Percentiles rank a stretch among this genome's conserved stretches.
Evolutionary conservation across 2,113 vertebrate genomes (phyloP).

Genomic region (Argyrosomus japonicus): DNA sequence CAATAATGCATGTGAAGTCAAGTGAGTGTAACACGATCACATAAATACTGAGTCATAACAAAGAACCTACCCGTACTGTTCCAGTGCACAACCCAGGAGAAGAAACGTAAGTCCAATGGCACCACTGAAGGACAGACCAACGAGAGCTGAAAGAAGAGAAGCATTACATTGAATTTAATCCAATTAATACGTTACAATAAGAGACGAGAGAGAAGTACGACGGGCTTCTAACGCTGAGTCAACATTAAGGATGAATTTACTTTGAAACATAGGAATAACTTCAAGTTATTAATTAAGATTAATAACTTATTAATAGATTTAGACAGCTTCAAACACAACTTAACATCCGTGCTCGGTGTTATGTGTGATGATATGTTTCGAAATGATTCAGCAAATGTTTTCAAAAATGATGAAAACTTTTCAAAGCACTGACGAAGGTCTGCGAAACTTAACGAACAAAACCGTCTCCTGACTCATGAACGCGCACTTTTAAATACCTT

Average conservation of each 20-base stretch:
- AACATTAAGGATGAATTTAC: neutral
- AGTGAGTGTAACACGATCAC: too few relatives aligned
- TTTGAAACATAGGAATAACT: neutral
- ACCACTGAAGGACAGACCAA: conserved; percentile 94
- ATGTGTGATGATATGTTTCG: neutral
- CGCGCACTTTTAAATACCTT: conserved; percentile 71
- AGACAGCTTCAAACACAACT: neutral
- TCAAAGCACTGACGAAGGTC: neutral
- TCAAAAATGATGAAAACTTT: neutral
- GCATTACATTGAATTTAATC: neutral
- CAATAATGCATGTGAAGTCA: neutral
- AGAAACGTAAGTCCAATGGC: conserved; percentile 96
- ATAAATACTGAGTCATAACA: neutral
- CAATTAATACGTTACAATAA: neutral
- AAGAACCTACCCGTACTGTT: conserved; percentile 89
- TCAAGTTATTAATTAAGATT: neutral
- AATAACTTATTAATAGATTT: neutral
- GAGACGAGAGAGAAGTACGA: neutral
- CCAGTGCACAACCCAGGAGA: conserved; percentile 93
- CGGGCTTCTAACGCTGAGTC: neutral
- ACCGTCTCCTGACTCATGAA: fast-evolving
- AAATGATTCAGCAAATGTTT: conserved; percentile 24
- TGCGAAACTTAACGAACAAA: neutral
- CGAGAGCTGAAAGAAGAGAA: conserved; percentile 87
- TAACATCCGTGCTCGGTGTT: neutral